Conservation (phyloP, 2,797 vertebrate genomes). For the Hydrophis major region DNA sequence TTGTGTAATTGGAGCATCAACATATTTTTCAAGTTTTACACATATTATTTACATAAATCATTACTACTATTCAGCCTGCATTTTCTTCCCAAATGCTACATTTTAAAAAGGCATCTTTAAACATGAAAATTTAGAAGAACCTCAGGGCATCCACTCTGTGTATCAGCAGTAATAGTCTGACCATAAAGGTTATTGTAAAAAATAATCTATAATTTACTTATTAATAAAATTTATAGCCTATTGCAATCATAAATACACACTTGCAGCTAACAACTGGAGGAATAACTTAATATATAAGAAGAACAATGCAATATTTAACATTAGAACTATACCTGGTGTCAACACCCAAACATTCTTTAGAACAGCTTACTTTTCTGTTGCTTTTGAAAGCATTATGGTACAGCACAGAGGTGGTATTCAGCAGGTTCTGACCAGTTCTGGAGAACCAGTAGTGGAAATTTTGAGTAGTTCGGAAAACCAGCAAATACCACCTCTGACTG, state of each 20-base stretch:
- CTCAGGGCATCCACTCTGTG: not conserved
- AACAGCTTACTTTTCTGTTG: not conserved
- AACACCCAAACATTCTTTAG: not conserved
- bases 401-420: too few species aligned
- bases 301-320: not conserved
- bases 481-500: too few species aligned
- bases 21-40: too few species aligned
- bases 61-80: not conserved
- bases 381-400: not conserved
- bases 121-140: not conserved
- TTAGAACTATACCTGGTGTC: not conserved
- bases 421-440: too few species aligned
- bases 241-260: not conserved
- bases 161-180: not conserved
- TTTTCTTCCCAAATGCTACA: slow-evolving; percentile 23
- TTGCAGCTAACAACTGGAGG: not conserved
- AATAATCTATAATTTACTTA: not conserved
- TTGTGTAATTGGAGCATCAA: too few species aligned
- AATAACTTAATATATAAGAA: not conserved
- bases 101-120: accelerated
- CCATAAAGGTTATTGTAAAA: not conserved
- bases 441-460: too few species aligned
- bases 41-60: too few species aligned
- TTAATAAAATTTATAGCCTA: not conserved
- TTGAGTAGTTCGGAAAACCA: too few species aligned